A percentile compares a stretch with the other conserved stretches of the same genome.
These are phyloP conservation scores for Syrmaticus mikado DNA, from an alignment of 2,113 vertebrate species.

Conservation along the genomic window DNA sequence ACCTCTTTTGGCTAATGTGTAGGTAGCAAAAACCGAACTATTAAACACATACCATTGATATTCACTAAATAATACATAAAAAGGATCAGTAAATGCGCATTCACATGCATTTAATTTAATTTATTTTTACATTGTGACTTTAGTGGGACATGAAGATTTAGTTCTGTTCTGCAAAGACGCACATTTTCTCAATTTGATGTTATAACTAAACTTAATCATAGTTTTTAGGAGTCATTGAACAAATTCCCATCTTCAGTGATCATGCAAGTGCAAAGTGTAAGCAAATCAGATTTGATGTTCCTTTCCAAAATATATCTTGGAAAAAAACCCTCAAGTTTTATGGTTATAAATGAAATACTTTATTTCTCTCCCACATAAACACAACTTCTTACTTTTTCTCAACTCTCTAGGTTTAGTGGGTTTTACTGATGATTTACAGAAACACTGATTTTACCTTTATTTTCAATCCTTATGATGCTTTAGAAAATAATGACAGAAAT, in stretches of 20 bases:
- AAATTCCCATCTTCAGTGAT: constrained; percentile 56
- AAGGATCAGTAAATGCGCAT: constrained; percentile 83
- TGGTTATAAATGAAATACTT: constrained; percentile 26
- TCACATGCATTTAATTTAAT: constrained; percentile 87
- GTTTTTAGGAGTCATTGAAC: constrained; percentile 40
- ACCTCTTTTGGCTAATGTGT: constrained; percentile 83
- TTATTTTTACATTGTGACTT: constrained; percentile 79
- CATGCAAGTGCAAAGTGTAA: constrained; percentile 61
- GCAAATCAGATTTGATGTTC: constrained; percentile 10
- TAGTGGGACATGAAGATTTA: constrained; percentile 59
- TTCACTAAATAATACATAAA: constrained; percentile 84
- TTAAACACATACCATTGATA: constrained; percentile 87
- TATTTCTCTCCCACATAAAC: constrained; percentile 49
- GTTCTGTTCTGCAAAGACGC: constrained; percentile 42
- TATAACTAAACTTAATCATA: constrained; percentile 10
- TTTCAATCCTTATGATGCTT: not conserved
- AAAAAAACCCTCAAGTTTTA: constrained; percentile 24
- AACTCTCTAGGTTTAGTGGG: constrained; percentile 32
- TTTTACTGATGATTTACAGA: constrained; percentile 44
- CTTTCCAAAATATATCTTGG: constrained; percentile 19
- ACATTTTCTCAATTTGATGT: constrained; percentile 36
- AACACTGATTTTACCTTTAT: constrained; percentile 4
- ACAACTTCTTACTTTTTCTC: constrained; percentile 13
- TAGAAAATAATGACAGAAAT: constrained; percentile 36
- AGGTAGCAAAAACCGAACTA: constrained; percentile 85